Base-by-base conservation (phyloP, 2,797 vertebrate species). In the Pyrocephalus nanus region DNA sequence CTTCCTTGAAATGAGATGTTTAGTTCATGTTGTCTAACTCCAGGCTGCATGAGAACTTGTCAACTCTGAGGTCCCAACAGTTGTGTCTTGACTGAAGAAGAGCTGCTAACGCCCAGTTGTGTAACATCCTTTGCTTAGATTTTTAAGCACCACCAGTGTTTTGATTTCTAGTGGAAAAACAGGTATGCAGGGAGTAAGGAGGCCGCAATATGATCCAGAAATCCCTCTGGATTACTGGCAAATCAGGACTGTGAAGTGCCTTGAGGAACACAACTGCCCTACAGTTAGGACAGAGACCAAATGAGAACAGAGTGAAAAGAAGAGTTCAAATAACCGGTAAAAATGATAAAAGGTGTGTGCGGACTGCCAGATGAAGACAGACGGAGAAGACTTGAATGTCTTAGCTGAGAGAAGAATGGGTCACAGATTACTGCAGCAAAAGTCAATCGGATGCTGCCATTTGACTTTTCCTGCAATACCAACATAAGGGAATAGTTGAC, bases 371-470 rank as follows among this genome's bases (percentile, higher is more conserved):
- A 84, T 43, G 60, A 88, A 93, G 73, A 72, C 43, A 81, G 90
- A 70, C 58, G 62, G 62, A 62, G 84, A 90, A 75, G 43, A 95
- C 57, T 25, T 74, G 76, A 90, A 90, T 42, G 51, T 22, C 14
- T 95, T 70, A 88, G 40, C 51, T 81, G 66, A 81, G 26, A 67
- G 51, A 86, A 94, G 73, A 88, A 86, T 19, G 38, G 73, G 48
- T 79, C 73, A 90, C 9, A 57, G 60, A 81, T 92, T 73, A 81
- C 64, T 61, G 38, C 57, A 71, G 69, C 27, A 61, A 58, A 95
- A 95, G 82, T 80, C 90, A 93, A 53, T 25, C 72, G 62, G 62
- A 90, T 79, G 48, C 26, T 93, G 76, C 92, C 76, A 66, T 92
- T 95, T 95, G 90, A 83, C 70, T 94, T 90, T 73, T 70, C 80